Percentiles rank a stretch among this genome's conserved stretches.
These are phyloP conservation scores for Drosophila meridiana DNA, from an alignment of 2,888 invertebrate genomes.

Conservation along the genomic window DNA sequence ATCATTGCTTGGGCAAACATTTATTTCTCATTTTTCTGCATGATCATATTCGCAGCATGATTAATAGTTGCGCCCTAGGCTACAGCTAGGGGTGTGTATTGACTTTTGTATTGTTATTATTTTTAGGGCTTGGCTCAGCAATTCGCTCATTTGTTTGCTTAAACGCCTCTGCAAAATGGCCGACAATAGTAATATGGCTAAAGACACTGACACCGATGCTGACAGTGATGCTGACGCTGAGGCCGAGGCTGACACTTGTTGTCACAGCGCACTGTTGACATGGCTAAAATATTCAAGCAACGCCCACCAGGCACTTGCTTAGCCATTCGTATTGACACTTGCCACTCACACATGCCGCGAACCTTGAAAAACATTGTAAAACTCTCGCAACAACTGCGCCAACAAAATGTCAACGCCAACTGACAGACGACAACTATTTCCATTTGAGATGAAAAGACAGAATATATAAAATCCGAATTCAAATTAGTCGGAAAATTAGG, in stretches of 20 bases:
- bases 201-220: slow-evolving; percentile 61
- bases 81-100: slow-evolving; percentile 56
- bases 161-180: slow-evolving; percentile 65
- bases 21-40: slow-evolving; percentile 73
- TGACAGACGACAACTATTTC: slow-evolving; percentile 71
- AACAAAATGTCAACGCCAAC: slow-evolving; percentile 71
- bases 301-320: slow-evolving; percentile 67
- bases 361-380: slow-evolving; percentile 78
- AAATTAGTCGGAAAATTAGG: slow-evolving; percentile 66
- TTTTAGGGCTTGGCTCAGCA: not conserved
- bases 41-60: slow-evolving; percentile 67
- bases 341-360: slow-evolving; percentile 58
- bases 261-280: slow-evolving; percentile 69
- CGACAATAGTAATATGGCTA: slow-evolving; percentile 26
- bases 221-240: too few relatives aligned
- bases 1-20: slow-evolving; percentile 75
- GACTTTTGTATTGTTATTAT: slow-evolving; percentile 69
- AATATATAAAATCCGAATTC: slow-evolving; percentile 45
- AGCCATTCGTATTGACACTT: slow-evolving; percentile 64
- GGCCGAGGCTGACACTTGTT: slow-evolving; percentile 72
- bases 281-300: slow-evolving; percentile 54
- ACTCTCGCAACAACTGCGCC: slow-evolving; percentile 69
- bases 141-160: slow-evolving; percentile 53
- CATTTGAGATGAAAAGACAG: slow-evolving; percentile 45
- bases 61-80: slow-evolving; percentile 68